Conservation (phyloP, 2,888 invertebrate genomes). For the Phanerotoma sp. region DNA sequence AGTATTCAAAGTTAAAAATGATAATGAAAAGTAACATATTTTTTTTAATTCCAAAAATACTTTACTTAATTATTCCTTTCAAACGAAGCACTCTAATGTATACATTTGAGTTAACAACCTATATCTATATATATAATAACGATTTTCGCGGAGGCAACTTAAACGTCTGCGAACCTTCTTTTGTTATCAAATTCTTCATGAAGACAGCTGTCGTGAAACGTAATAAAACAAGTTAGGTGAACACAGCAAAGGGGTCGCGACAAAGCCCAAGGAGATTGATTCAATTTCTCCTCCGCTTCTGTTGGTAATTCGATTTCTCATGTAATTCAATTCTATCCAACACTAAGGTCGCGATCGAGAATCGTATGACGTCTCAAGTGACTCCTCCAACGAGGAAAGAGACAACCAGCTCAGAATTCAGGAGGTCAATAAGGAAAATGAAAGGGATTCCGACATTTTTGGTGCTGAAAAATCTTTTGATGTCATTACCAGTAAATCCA, state of each 20-base stretch:
- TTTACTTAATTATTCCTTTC: too few relatives aligned
- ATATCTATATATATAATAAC: too few relatives aligned
- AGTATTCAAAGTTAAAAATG: too few relatives aligned
- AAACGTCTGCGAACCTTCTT: neutral
- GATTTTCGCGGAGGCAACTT: neutral
- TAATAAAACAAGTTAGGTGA: conserved; percentile 18
- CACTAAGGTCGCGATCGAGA: conserved; percentile 22
- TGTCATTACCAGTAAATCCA: conserved; percentile 38
- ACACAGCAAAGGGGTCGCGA: conserved; percentile 6
- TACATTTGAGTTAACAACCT: too few relatives aligned
- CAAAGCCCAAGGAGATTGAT: conserved; percentile 24
- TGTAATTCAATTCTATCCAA: conserved; percentile 19
- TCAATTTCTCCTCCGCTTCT: conserved; percentile 24
- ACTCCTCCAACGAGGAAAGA: conserved; percentile 25
- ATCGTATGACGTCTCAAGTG: conserved; percentile 29
- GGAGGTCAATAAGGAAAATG: conserved; percentile 25
- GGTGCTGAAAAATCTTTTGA: conserved; percentile 44
- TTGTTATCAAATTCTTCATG: conserved; percentile 5
- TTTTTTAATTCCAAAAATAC: too few relatives aligned
- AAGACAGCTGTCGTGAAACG: conserved; percentile 12
- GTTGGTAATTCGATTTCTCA: conserved; percentile 25
- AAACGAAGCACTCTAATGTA: too few relatives aligned
- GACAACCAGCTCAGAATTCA: conserved; percentile 17
- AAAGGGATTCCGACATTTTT: conserved; percentile 29
- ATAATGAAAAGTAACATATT: too few relatives aligned